Evolutionary conservation across 2,113 vertebrate species (phyloP), one percentile per base, ranked within the genome.

Genomic region (Anser cygnoides): DNA sequence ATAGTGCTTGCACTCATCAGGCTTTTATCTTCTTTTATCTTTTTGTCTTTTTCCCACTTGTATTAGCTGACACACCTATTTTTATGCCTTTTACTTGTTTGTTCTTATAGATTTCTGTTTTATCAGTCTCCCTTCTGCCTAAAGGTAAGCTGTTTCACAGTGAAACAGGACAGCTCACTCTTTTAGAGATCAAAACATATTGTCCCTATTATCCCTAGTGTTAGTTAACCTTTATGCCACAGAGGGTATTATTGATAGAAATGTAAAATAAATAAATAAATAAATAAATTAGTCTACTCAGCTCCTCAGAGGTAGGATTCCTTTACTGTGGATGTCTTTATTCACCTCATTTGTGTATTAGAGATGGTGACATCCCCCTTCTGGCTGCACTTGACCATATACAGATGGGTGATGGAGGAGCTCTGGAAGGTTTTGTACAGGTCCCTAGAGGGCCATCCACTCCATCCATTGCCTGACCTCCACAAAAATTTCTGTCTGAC

Each of bases 351-450:
- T 26, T 43, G 12, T 49, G 50, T 50, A 22, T 41, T 76, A 68
- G 31, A 59, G 67, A 19, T 8, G 37, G 22, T 54, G 74, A n/a
- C 37, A 43, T 23, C 13, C 0, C 26, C 11, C 0, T 22, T 29
- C 25, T 87, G 10, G 41, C 49, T 2, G 0, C 28, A 58, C 17
- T 71, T 79, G 49, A 10, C 52, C 1, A 0, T 16, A 39, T 0
- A 2, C 18, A 78, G 13, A 20, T 2, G 70, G 29, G 65, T 20
- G 61, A 7, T 2, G 10, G 71, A 39, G 28, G 13, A 65, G 33
- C n/a, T 86, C 49, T 33, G 39, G 33, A 62, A 7, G 12, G 6
- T 4, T 6, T 19, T 0, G 1, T 19, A 39, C 6, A 0, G 2
- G 11, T 72, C 10, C 28, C 65, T 58, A 54, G 33, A 26, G 41